Percentiles rank a stretch among this genome's conserved stretches.
These are phyloP conservation scores for Caenorhabditis doughertyi DNA, from an alignment of 2,888 invertebrate species.

Conservation along the genomic window DNA sequence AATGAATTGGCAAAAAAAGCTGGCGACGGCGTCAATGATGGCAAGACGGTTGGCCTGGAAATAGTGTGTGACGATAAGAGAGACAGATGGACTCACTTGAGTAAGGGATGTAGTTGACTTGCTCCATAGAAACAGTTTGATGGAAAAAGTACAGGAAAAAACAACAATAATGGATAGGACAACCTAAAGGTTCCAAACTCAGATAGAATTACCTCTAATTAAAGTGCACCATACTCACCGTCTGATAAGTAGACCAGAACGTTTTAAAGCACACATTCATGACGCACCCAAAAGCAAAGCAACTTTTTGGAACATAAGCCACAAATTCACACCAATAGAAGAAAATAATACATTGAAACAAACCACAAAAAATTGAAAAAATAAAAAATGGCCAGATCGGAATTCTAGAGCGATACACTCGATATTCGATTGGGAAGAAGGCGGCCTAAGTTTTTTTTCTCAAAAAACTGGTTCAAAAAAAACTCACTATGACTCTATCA, in stretches of 20 bases:
- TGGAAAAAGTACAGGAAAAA: constrained; percentile 9
- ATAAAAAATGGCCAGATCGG: constrained; percentile 33
- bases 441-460: constrained; percentile 46
- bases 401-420: constrained; percentile 15
- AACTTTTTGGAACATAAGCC: constrained; percentile 32
- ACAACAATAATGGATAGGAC: constrained; percentile 18
- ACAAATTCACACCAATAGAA: constrained; percentile 54
- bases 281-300: constrained; percentile 41
- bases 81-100: too few relatives aligned
- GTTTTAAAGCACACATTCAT: constrained; percentile 44
- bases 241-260: constrained; percentile 48
- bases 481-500: constrained; percentile 38
- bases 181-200: background rate
- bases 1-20: constrained; percentile 44
- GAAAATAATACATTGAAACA: constrained; percentile 41
- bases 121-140: constrained; percentile 34
- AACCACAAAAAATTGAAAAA: constrained; percentile 24
- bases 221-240: background rate
- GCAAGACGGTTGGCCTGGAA: constrained; percentile 35
- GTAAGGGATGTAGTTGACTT: constrained; percentile 3
- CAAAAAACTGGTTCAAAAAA: background rate
- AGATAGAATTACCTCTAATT: background rate
- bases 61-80: too few relatives aligned
- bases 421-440: constrained; percentile 45
- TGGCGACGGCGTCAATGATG: constrained; percentile 33